phyloP scores from a whole-genome alignment of 2,797 vertebrate genomes.

The Macroramphosus scolopax region DNA sequence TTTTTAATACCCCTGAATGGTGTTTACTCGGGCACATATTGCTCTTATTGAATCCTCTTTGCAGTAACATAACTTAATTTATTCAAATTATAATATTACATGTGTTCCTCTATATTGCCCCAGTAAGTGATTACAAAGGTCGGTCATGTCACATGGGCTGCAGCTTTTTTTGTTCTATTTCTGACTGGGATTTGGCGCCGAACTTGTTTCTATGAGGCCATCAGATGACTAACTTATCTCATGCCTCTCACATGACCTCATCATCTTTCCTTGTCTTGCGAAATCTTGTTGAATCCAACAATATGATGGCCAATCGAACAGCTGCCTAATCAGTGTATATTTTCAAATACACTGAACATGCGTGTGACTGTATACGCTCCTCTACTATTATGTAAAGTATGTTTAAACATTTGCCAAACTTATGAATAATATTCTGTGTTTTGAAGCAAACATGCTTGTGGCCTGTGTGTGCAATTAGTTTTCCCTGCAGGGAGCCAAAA shows the following conservation, averaged over 20 bases:
- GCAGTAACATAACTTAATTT: no score
- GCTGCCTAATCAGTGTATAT: no score
- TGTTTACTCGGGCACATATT: not conserved
- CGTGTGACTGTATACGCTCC: not conserved
- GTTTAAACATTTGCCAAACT: constrained; percentile 6
- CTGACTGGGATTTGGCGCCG: constrained; percentile 15
- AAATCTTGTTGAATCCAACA: no score
- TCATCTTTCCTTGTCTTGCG: constrained; percentile 18
- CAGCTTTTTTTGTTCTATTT: constrained; percentile 18
- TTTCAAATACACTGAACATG: no score
- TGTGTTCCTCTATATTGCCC: no score
- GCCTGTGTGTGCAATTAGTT: constrained; percentile 62
- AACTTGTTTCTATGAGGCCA: not conserved
- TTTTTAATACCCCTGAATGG: no score
- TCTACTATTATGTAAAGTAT: not conserved
- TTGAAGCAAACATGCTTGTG: constrained; percentile 60
- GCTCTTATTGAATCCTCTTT: not conserved
- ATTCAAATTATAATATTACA: no score
- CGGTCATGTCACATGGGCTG: constrained; percentile 31
- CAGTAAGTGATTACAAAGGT: constrained; percentile 16
- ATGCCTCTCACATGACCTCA: constrained; percentile 36
- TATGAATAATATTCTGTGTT: constrained; percentile 36
- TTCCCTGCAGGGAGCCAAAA: constrained; percentile 29
- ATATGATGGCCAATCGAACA: no score
- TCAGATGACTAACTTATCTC: constrained; percentile 28